These are phyloP conservation scores for Latheticus oryzae DNA, from an alignment of 2,888 invertebrate species.

Conservation along the genomic window DNA sequence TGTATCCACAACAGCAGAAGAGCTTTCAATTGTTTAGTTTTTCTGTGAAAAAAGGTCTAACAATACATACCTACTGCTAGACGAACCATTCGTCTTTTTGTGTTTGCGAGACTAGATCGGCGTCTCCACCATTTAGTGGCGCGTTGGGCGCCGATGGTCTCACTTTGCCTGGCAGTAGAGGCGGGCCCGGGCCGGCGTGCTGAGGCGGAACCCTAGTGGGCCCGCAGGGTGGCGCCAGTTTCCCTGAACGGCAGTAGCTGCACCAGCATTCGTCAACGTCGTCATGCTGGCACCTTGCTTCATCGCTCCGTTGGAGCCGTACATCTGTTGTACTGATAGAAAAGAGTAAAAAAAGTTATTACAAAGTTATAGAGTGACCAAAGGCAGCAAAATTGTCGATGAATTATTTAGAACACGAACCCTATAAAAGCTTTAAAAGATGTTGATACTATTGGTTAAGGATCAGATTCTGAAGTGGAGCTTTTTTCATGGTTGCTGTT, in stretches of 20 bases:
- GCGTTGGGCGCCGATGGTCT: slow-evolving; percentile 64
- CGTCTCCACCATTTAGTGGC: slow-evolving; percentile 62
- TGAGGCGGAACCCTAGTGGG: slow-evolving; percentile 69
- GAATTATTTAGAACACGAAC: too few relatives aligned
- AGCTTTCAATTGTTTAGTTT: too few relatives aligned
- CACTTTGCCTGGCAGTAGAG: slow-evolving; percentile 80
- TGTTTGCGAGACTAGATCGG: slow-evolving; percentile 70
- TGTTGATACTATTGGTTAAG: too few relatives aligned
- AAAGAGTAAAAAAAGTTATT: too few relatives aligned
- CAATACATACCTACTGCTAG: slow-evolving; percentile 75
- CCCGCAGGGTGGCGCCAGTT: slow-evolving; percentile 97
- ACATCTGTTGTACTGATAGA: slow-evolving; percentile 80
- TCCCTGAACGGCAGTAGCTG: slow-evolving; percentile 75
- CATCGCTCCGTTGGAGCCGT: slow-evolving; percentile 77
- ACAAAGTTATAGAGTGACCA: too few relatives aligned
- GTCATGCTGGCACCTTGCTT: slow-evolving; percentile 73
- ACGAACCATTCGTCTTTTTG: slow-evolving; percentile 95
- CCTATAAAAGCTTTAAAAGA: too few relatives aligned
- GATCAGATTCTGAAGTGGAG: too few relatives aligned
- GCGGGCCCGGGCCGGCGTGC: slow-evolving; percentile 76
- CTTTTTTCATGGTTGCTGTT: too few relatives aligned
- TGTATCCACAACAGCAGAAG: too few relatives aligned
- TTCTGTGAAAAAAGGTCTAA: too few relatives aligned
- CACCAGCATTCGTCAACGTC: slow-evolving; percentile 64
- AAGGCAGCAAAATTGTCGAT: too few relatives aligned